Percentiles rank a stretch among this genome's conserved stretches.
These are phyloP conservation scores for Hypotaenidia okinawae DNA, from an alignment of 2,797 vertebrate species.

Conservation along the genomic window DNA sequence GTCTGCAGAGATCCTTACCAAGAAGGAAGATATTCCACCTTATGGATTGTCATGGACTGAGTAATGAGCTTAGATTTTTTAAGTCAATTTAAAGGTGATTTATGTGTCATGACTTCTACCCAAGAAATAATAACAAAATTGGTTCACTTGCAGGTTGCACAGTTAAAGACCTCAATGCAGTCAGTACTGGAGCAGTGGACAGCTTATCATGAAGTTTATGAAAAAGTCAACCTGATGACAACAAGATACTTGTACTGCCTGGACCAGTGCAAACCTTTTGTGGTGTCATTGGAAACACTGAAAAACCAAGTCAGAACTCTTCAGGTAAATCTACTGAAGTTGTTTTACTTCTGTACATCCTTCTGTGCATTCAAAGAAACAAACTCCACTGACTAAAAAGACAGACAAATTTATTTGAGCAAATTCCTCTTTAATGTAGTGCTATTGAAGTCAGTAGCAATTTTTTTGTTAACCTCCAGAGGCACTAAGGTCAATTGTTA, in stretches of 20 bases:
- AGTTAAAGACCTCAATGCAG: slow-evolving; percentile 69
- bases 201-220: slow-evolving; percentile 69
- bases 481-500: background rate
- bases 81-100: background rate
- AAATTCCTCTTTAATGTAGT: background rate
- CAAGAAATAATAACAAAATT: background rate
- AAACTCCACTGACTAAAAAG: background rate
- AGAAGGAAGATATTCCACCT: background rate
- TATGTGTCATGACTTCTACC: background rate
- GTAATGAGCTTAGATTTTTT: background rate
- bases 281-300: slow-evolving; percentile 76
- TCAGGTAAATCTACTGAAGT: slow-evolving; percentile 79
- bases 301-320: slow-evolving; percentile 74
- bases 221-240: slow-evolving; percentile 64
- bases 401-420: background rate
- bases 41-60: background rate
- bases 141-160: slow-evolving; percentile 64
- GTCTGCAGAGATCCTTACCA: background rate
- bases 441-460: background rate
- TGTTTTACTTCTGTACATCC: background rate
- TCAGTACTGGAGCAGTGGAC: slow-evolving; percentile 79
- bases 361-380: background rate
- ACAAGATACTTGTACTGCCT: slow-evolving; percentile 71
- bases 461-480: background rate
- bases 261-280: slow-evolving; percentile 66